These are phyloP conservation scores for Parasteatoda lunata DNA, from an alignment of 2,888 invertebrate species.

Conservation along the genomic window DNA sequence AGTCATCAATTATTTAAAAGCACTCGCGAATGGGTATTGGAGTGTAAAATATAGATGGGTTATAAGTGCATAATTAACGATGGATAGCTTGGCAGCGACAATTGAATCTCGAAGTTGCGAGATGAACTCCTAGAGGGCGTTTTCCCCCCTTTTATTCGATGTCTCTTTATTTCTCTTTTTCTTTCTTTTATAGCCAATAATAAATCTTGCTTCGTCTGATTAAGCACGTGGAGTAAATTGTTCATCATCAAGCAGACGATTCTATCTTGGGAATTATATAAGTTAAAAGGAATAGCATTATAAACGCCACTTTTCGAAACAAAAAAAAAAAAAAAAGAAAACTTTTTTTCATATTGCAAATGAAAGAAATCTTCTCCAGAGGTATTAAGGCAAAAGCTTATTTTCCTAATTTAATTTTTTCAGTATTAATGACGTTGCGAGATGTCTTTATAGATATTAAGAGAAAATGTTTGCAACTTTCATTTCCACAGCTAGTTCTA, in stretches of 20 bases:
- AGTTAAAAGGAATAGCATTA: slow-evolving; percentile 48
- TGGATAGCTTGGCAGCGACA: slow-evolving; percentile 61
- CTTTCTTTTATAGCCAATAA: slow-evolving; percentile 32
- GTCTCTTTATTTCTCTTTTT: slow-evolving; percentile 13
- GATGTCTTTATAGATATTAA: not conserved
- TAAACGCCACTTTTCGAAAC: slow-evolving; percentile 46
- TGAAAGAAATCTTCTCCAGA: slow-evolving; percentile 6
- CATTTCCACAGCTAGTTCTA: no score
- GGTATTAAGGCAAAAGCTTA: slow-evolving; percentile 42
- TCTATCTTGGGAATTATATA: slow-evolving; percentile 58
- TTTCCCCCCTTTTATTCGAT: slow-evolving; percentile 20
- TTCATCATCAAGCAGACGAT: slow-evolving; percentile 55
- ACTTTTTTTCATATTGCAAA: slow-evolving; percentile 13
- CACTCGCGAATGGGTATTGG: slow-evolving; percentile 62
- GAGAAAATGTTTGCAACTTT: no score
- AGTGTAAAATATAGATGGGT: slow-evolving; percentile 68
- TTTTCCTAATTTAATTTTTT: slow-evolving; percentile 6
- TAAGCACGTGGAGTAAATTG: slow-evolving; percentile 63
- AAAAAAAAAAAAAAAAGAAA: slow-evolving; percentile 49
- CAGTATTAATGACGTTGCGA: slow-evolving; percentile 15
- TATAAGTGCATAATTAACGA: slow-evolving; percentile 66
- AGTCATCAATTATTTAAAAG: slow-evolving; percentile 68
- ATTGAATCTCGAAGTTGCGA: slow-evolving; percentile 64
- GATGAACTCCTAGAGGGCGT: slow-evolving; percentile 40
- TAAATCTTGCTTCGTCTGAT: slow-evolving; percentile 65